Evolutionary conservation across 2,113 vertebrate genomes (phyloP), one percentile per base, ranked within the genome.

Genomic region (Clinocottus analis): DNA sequence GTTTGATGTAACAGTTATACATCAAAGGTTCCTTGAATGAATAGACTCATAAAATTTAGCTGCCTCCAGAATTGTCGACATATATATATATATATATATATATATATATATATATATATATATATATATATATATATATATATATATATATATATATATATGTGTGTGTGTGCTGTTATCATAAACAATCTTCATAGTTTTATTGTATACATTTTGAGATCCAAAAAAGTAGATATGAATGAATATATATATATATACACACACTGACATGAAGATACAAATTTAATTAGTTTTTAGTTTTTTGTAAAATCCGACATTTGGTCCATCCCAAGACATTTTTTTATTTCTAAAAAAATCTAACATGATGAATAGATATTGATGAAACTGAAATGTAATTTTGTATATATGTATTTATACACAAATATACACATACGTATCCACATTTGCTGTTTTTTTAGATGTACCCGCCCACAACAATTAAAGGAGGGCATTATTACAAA

Each of bases 401-500:
- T 16, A 43, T 4, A 43, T 5, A 43, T 16, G 16, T 16, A 43
- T 4, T 2, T 39, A 39, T 12, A 39, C 11, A 39, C 3, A 39
- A 11, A 39, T 5, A 43, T 43, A 43, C 3, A 43, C 11, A 43
- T 43, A 43, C 11, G 16, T 43, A 43, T 43, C 16, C 16, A 2
- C 2, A 39, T 39, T 11, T 12, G 12, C 9, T 0, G 5, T 3
- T 31, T 47, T 39, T 49, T 27, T 19, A 33, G 5, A 31, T n/a
- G 23, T 70, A 8, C 5, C 17, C 1, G 0, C 27, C 29, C 35
- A 43, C 1, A 17, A 23, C 19, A 66, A 62, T 66, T 72, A 67
- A 61, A 69, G 10, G 17, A 27, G 6, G 17, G 16, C 27, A 61
- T 77, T 73, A 59, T n/a, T 47, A 19, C 39, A 77, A 72, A 63